Percentiles rank a stretch among this genome's conserved stretches.
phyloP scores from a whole-genome alignment of 2,888 invertebrate genomes.

The Luperina testacea region DNA sequence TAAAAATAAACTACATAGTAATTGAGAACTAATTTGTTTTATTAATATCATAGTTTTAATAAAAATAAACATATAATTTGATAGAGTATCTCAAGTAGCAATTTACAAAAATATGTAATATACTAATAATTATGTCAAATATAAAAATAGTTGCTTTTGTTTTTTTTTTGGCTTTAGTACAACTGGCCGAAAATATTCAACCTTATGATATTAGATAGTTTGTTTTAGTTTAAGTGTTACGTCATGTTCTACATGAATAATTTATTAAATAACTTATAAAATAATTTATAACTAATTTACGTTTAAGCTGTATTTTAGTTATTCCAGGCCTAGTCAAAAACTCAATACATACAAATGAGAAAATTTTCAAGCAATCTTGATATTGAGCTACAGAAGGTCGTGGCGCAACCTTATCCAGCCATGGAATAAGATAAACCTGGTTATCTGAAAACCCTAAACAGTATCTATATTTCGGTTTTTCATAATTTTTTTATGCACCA shows the following conservation, averaged over 20 bases:
- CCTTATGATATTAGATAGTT: constrained; percentile 32
- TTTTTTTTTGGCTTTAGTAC: constrained; percentile 63
- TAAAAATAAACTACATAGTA: constrained; percentile 59
- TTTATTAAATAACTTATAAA: constrained; percentile 46
- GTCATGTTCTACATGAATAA: constrained; percentile 75
- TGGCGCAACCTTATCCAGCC: neutral
- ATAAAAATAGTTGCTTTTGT: constrained; percentile 58
- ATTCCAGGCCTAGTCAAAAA: neutral
- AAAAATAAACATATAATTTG: constrained; percentile 38
- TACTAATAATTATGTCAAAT: constrained; percentile 14
- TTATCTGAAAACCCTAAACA: neutral
- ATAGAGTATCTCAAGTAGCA: constrained; percentile 39
- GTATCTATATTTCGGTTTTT: neutral
- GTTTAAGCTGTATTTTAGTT: constrained; percentile 35
- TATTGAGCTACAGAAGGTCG: neutral
- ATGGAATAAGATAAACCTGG: neutral
- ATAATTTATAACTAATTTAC: constrained; percentile 43
- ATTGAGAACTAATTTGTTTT: constrained; percentile 59
- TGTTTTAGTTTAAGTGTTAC: constrained; percentile 40
- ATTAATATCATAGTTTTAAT: constrained; percentile 59
- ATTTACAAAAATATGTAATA: constrained; percentile 47
- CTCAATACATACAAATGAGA: neutral
- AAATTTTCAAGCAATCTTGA: neutral
- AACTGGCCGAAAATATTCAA: constrained; percentile 61
- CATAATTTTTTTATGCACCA: neutral